These are phyloP conservation scores for Drosophila subobscura DNA, from an alignment of 1,140 invertebrate genomes.

Conservation along the genomic window DNA sequence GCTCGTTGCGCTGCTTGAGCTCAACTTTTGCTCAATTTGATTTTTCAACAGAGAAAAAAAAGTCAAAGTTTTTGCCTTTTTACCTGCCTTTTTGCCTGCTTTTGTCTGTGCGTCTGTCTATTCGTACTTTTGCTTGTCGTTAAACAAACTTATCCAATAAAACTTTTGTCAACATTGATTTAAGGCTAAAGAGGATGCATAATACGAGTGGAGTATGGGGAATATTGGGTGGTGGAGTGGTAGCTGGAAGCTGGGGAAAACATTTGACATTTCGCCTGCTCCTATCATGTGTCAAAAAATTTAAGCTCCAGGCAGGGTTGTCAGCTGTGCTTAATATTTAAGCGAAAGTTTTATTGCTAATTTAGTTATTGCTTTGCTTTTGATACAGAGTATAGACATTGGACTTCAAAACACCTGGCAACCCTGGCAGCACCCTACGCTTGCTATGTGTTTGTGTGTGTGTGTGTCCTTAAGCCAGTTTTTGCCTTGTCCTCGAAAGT, in stretches of 20 bases:
- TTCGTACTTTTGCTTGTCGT: constrained; percentile 62
- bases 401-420: constrained; percentile 8
- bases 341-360: not conserved
- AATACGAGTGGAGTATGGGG: constrained; percentile 32
- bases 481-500: constrained; percentile 55
- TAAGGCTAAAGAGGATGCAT: constrained; percentile 76
- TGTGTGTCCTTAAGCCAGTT: constrained; percentile 57
- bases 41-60: constrained; percentile 65
- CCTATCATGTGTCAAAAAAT: constrained; percentile 47
- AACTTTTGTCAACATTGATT: constrained; percentile 84
- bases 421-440: constrained; percentile 14
- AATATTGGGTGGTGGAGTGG: constrained; percentile 11
- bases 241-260: constrained; percentile 10
- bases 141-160: constrained; percentile 84
- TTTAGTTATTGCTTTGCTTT: not conserved
- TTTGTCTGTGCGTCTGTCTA: constrained; percentile 41
- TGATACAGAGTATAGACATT: too few relatives aligned
- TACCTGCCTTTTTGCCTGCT: constrained; percentile 76
- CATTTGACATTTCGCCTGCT: constrained; percentile 48
- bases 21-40: constrained; percentile 82
- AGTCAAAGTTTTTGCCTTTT: constrained; percentile 62
- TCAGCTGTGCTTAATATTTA: constrained; percentile 1
- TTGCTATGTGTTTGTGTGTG: too few relatives aligned
- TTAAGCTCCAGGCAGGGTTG: constrained; percentile 3
- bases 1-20: constrained; percentile 39